phyloP scores from a whole-genome alignment of 2,797 vertebrate genomes.

The Tapera naevia region DNA sequence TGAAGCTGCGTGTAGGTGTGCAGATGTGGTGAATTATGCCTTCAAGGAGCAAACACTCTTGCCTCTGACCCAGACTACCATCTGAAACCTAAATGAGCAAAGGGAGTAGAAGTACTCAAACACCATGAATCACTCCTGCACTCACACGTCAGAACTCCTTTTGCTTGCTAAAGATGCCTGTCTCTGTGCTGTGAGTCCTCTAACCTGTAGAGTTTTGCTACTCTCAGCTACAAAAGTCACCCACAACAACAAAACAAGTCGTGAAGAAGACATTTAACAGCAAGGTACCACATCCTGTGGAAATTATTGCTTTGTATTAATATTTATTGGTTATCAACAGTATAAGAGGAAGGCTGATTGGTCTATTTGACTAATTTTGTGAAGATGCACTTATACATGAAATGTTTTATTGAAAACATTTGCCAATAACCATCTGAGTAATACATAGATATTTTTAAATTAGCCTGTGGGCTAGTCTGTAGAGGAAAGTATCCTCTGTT shows the following conservation, averaged over 20 bases:
- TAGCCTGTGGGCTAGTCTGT: background rate
- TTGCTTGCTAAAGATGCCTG: background rate
- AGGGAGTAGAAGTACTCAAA: background rate
- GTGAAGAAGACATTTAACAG: background rate
- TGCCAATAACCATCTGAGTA: background rate
- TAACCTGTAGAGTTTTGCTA: background rate
- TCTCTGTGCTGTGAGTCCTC: background rate
- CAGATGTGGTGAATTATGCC: background rate
- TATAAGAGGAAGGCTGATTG: slow-evolving; percentile 19
- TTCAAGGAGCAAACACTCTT: background rate
- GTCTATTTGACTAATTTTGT: background rate
- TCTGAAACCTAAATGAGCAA: background rate
- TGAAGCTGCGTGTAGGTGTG: background rate
- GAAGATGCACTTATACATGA: background rate
- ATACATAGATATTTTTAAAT: background rate
- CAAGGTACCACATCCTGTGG: background rate
- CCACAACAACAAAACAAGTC: background rate
- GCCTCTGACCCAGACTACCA: background rate
- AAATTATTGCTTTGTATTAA: slow-evolving; percentile 37
- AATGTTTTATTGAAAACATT: background rate
- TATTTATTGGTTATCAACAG: slow-evolving; percentile 38
- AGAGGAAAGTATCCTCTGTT: background rate
- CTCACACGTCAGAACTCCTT: background rate
- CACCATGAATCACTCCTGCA: background rate
- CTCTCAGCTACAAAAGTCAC: background rate